Evolutionary conservation across 2,888 invertebrate species (phyloP).

Genomic region (Loripinus fragilis): DNA sequence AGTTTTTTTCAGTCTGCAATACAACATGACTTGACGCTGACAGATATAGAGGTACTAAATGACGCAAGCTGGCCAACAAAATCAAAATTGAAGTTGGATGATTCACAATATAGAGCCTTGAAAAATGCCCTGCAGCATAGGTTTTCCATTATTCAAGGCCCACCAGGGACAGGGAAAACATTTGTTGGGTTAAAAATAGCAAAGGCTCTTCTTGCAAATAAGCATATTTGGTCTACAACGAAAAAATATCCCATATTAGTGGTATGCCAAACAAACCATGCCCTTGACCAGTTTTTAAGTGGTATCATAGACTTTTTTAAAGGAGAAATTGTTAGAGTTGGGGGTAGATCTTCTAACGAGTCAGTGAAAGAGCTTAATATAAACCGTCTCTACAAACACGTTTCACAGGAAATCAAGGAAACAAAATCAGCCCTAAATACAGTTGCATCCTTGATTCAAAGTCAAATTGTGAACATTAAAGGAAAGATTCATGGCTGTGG

Average conservation of each 20-base stretch:
- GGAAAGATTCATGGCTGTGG: background rate
- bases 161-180: slow-evolving; percentile 95
- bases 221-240: slow-evolving; percentile 76
- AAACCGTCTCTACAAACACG: background rate
- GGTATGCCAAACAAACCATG: slow-evolving; percentile 82
- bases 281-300: slow-evolving; percentile 81
- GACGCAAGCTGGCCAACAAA: slow-evolving; percentile 72
- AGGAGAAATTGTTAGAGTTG: slow-evolving; percentile 75
- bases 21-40: background rate
- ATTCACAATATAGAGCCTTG: slow-evolving; percentile 76
- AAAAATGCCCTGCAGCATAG: slow-evolving; percentile 77
- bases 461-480: background rate
- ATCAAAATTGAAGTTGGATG: slow-evolving; percentile 71
- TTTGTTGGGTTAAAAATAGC: slow-evolving; percentile 91
- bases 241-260: slow-evolving; percentile 77
- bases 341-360: slow-evolving; percentile 71
- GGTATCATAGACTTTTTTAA: slow-evolving; percentile 69
- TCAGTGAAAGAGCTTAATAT: background rate
- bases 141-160: slow-evolving; percentile 85
- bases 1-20: too few species aligned
- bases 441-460: background rate
- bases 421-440: background rate
- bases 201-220: slow-evolving; percentile 86
- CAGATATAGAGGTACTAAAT: slow-evolving; percentile 15
- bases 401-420: background rate